Base-by-base conservation (phyloP, 2,797 vertebrate genomes). In the Vespertilio murinus region DNA sequence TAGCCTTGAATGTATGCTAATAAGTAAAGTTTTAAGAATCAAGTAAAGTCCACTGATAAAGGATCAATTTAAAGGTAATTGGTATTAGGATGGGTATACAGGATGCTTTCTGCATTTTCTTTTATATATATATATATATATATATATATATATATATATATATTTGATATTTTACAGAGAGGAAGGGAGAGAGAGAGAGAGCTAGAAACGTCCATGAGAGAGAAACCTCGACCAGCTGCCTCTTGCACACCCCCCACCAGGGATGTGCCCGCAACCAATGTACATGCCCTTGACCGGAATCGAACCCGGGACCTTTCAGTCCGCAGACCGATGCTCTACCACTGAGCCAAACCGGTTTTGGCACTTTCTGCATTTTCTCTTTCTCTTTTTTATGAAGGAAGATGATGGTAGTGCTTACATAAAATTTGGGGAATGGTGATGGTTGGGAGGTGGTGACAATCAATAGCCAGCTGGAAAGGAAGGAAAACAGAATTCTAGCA, bases 331-430 rank as follows among this genome's bases (percentile, higher is more conserved):
- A n/a, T n/a, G n/a, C n/a, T n/a, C n/a, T n/a, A n/a, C n/a, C n/a
- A n/a, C n/a, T n/a, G n/a, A n/a, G n/a, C n/a, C n/a, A n/a, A n/a
- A n/a, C n/a, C n/a, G n/a, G n/a, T n/a, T n/a, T n/a, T n/a, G n/a
- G n/a, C n/a, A n/a, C 11, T 80, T 70, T 49, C 42, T 93, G 30
- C 35, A 79, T 5, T 59, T 92, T 83, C 17, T 45, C 82, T 49
- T 75, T 95, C 20, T 86, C 2, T 90, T 42, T 23, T 83, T 90
- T 86, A 69, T 23, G 67, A 38, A 49, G 47, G 20, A 94, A 96
- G 52, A 67, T 67, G 33, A 75, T 87, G 35, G 9, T 25, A 88
- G 17, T 80, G 22, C 0, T 82, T 91, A 28, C 7, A 45, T 38
- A 91, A 61, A 88, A 92, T 20, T 77, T 71, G 49, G 35, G 74